Evolutionary conservation across 2,888 invertebrate species (phyloP), one percentile per base, ranked within the genome.

Genomic region (Thecocarcelia acutangulata): DNA sequence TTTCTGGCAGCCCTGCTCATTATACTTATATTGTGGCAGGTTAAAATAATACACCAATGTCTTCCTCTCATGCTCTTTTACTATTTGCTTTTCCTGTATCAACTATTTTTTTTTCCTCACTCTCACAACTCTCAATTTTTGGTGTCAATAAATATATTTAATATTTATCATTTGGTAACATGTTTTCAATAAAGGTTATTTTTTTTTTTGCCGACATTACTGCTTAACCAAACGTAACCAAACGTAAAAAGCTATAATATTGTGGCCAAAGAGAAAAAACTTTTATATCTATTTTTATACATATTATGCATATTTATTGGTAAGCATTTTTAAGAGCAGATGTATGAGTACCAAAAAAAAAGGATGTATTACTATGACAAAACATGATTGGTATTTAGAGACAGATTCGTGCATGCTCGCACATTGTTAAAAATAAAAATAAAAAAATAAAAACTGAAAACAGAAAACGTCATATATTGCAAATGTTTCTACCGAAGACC

Each of bases 121-220:
- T 3, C 2, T 24, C 24, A 3, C 24, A 24, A 24, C 72, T 21
- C 42, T 33, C 48, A 17, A 58, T 50, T 28, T 58, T 28, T 33
- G 50, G 50, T 28, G 59, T 44, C 77, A 58, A 78, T 70, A 70
- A 77, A 70, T 77, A 40, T 64, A 52, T 72, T 72, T 64, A 56
- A 78, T 72, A 72, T 78, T 78, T 78, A 78, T 72, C 66, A 58
- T 64, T 52, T 78, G 78, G 78, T 52, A 78, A 78, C 78, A 72
- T 58, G 58, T 78, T 72, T 78, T 52, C 56, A 48, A 72, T 68
- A 58, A 72, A 66, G 44, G 11, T 66, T 78, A 3, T 24, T 24
- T 24, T 24, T 24, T n/a, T 40, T 64, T 21, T 46, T 6, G n/a
- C 3, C 48, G 58, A 58, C 17, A 48, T 11, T 33, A 21, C n/a